Percentiles rank a stretch among this genome's conserved stretches.
phyloP scores from a whole-genome alignment of 1,140 invertebrate genomes.

The Heliconius eleuchia region DNA sequence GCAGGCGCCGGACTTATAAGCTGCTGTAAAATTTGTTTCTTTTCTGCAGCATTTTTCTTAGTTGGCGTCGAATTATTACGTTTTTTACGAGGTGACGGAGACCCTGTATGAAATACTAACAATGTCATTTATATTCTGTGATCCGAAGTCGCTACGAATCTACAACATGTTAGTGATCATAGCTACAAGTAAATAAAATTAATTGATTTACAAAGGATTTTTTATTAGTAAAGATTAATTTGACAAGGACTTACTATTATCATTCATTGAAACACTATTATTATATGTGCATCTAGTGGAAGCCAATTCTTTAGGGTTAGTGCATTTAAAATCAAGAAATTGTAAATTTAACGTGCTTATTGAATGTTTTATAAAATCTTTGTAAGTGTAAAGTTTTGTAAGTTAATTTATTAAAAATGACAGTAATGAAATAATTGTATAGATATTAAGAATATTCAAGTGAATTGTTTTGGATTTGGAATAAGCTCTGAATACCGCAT shows the following conservation, averaged over 20 bases:
- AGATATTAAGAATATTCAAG: slow-evolving; percentile 33
- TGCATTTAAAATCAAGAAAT: slow-evolving; percentile 48
- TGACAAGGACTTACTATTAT: slow-evolving; percentile 43
- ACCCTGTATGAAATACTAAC: slow-evolving; percentile 76
- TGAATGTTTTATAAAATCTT: slow-evolving; percentile 33
- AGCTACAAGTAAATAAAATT: slow-evolving; percentile 51
- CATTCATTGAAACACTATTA: slow-evolving; percentile 52
- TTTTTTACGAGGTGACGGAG: slow-evolving; percentile 86
- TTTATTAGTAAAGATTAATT: slow-evolving; percentile 38
- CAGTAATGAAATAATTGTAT: slow-evolving; percentile 46
- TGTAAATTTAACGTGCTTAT: slow-evolving; percentile 51
- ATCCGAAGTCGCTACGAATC: slow-evolving; percentile 12
- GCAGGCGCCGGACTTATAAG: slow-evolving; percentile 82
- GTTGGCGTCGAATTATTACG: slow-evolving; percentile 87
- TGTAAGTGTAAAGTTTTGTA: slow-evolving; percentile 31
- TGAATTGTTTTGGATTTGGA: too few relatives aligned
- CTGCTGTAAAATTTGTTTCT: slow-evolving; percentile 88
- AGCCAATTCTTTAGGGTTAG: slow-evolving; percentile 73
- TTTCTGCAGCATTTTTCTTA: slow-evolving; percentile 86
- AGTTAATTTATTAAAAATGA: slow-evolving; percentile 22
- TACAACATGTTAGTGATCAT: slow-evolving; percentile 41
- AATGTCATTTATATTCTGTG: slow-evolving; percentile 25
- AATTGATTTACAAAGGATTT: slow-evolving; percentile 36
- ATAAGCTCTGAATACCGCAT: too few relatives aligned
- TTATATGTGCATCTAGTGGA: slow-evolving; percentile 63